Evolutionary conservation across 2,113 vertebrate genomes (phyloP).

Genomic region (Condylura cristata): DNA sequence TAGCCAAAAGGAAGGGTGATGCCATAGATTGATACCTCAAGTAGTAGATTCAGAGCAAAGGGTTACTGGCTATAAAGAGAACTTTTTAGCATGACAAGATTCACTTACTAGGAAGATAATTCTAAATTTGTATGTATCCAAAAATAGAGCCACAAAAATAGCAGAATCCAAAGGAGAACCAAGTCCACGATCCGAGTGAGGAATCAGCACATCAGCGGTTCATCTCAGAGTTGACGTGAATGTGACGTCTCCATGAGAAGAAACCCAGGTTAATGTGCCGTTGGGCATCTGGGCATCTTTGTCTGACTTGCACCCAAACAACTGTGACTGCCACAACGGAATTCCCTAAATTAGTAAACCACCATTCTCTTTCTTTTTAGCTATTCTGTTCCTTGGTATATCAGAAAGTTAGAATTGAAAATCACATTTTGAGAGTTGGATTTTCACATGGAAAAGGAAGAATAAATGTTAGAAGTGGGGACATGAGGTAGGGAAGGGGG

Average conservation of each 20-base stretch:
- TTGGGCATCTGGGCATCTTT: no score
- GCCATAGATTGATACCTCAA: not conserved
- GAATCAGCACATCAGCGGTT: not conserved
- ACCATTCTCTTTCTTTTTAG: no score
- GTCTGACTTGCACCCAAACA: no score
- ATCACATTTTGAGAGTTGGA: no score
- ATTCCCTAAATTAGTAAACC: no score
- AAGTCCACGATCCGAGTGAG: not conserved
- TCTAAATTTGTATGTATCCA: not conserved
- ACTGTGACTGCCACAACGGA: no score
- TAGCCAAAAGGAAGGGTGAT: not conserved
- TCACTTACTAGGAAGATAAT: not conserved
- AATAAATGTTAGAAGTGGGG: not conserved
- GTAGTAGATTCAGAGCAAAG: not conserved
- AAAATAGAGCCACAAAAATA: not conserved
- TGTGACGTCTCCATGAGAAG: not conserved
- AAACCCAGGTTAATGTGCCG: not conserved
- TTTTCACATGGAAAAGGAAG: not conserved
- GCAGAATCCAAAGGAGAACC: not conserved
- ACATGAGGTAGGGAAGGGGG: not conserved
- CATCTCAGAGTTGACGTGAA: not conserved
- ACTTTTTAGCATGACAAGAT: not conserved
- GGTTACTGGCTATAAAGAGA: not conserved
- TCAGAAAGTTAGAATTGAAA: no score
- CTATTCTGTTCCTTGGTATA: no score